Conservation (phyloP, 2,888 invertebrate genomes). For the Acanthopleura granulata region DNA sequence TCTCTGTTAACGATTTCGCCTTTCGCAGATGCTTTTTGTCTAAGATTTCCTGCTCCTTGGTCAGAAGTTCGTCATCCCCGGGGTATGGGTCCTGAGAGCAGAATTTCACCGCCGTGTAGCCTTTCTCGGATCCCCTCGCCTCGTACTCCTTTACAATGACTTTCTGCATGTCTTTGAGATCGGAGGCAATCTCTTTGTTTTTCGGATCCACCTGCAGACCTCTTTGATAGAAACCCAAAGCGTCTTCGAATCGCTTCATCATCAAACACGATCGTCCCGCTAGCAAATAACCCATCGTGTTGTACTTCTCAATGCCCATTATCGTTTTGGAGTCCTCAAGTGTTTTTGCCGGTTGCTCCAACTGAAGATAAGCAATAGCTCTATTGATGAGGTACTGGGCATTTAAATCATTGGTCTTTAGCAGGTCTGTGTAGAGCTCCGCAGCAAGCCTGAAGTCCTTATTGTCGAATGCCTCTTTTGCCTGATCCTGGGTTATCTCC, state of each 20-base stretch:
- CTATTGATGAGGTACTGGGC: neutral
- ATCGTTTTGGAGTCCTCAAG: neutral
- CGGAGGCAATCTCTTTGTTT: conserved; percentile 39
- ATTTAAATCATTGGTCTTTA: neutral
- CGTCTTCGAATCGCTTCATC: conserved; percentile 45
- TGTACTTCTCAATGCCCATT: conserved; percentile 29
- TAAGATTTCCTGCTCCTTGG: conserved; percentile 51
- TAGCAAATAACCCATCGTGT: conserved; percentile 33
- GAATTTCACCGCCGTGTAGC: conserved; percentile 51
- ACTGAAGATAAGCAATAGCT: neutral
- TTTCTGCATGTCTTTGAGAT: conserved; percentile 44
- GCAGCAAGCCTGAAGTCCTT: neutral
- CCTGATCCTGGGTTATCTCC: neutral
- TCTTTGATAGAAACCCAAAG: conserved; percentile 46
- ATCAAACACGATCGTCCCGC: conserved; percentile 43
- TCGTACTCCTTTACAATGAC: conserved; percentile 47
- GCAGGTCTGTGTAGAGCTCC: neutral
- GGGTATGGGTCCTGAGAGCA: conserved; percentile 56
- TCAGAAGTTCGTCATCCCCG: conserved; percentile 52
- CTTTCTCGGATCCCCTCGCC: conserved; percentile 35
- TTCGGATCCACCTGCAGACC: conserved; percentile 49
- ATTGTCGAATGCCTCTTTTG: neutral
- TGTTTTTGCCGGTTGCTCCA: neutral
- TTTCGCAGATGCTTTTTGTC: conserved; percentile 40
- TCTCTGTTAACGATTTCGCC: neutral